Base-by-base conservation (phyloP, 1,140 invertebrate genomes). In the Drosophila mayri region DNA sequence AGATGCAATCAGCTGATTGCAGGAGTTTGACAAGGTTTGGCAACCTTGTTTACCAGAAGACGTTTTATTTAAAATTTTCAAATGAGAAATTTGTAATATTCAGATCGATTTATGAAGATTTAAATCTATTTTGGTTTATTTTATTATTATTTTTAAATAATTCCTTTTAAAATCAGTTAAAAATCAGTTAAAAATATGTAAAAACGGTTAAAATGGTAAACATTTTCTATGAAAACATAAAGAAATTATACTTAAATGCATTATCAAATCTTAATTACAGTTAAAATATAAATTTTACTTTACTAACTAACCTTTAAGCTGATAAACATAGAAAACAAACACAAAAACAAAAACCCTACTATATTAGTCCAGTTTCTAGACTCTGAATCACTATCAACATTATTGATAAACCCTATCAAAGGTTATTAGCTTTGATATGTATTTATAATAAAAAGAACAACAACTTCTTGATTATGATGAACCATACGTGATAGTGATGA, bases 1-100 rank as follows among this genome's bases (percentile, higher is more conserved):
- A 41, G 49, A 37, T 22, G 1, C 9, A 41, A 49, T 59, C 68
- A 72, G 68, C 68, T 72, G 66, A 28, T 70, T n/a, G 16, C n/a
- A 14, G 37, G 20, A 25, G 28, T 28, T 28, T 16, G 10, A 22
- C 1, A n/a, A 1, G 7, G 25, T 67, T 47, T 43, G 66, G 66
- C 62, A 68, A 28, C 65, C 18, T 22, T n/a, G 16, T 18, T 18
- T 14, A 5, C 7, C 3, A 8, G 9, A 22, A 35, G 9, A 11
- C 12, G n/a, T n/a, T 43, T 16, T 9, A 8, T 12, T 38, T 38
- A 2, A 37, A 22, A 4, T 25, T 25, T 20, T 35, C 20, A 4
- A 22, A 54, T 32, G 35, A 54, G 5, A 37, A 16, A 3, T 7
- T 38, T 7, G 7, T 6, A 6, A 16, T 5, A 37, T 37, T 25